Evolutionary conservation across 1,140 invertebrate species (phyloP).

Genomic region (Paralvinella palmiformis): DNA sequence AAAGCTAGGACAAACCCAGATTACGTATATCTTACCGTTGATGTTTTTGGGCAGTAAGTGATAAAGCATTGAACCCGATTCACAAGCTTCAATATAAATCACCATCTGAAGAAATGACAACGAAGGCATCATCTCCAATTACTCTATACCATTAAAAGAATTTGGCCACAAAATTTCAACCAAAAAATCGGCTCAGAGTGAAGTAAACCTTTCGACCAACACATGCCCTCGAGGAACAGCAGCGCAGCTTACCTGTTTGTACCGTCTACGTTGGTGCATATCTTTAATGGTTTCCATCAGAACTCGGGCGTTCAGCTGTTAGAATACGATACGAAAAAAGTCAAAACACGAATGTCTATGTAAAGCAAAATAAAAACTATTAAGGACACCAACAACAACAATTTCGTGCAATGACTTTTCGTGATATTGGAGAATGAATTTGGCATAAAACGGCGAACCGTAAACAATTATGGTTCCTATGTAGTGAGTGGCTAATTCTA

Average conservation of each 20-base stretch:
- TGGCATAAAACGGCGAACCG: no score
- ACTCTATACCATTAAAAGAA: no score
- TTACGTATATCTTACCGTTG: slow-evolving; percentile 50
- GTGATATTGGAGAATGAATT: no score
- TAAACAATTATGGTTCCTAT: no score
- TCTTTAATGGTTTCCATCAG: slow-evolving; percentile 49
- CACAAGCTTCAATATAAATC: slow-evolving; percentile 64
- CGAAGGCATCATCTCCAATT: no score
- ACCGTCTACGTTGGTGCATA: slow-evolving; percentile 54
- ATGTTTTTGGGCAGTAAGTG: slow-evolving; percentile 54
- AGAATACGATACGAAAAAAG: slow-evolving; percentile 21
- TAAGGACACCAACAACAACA: no score
- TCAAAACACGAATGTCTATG: background rate
- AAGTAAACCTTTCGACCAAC: background rate
- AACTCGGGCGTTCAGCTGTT: slow-evolving; percentile 48
- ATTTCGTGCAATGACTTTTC: no score
- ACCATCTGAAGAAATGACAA: slow-evolving; percentile 55
- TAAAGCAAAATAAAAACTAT: background rate
- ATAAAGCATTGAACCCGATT: slow-evolving; percentile 64
- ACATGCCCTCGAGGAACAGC: background rate
- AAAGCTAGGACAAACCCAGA: background rate
- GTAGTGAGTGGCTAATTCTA: no score
- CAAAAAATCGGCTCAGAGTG: no score
- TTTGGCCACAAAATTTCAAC: no score
- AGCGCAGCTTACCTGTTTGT: slow-evolving; percentile 39